A percentile compares a stretch with the other conserved stretches of the same genome.
phyloP scores from a whole-genome alignment of 2,113 vertebrate species.

The Hystrix cristata region DNA sequence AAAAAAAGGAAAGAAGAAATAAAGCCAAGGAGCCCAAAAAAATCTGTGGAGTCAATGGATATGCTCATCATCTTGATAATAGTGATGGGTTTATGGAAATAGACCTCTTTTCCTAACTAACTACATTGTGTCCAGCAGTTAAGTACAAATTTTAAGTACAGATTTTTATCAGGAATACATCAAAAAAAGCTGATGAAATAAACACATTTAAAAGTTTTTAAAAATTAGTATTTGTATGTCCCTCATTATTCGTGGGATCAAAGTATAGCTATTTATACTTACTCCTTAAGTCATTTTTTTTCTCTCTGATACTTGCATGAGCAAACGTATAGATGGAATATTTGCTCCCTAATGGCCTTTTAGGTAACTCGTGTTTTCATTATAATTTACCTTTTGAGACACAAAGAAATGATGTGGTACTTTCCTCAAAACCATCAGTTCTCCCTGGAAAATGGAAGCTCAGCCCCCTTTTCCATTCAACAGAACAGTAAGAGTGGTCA shows the following conservation, averaged over 20 bases:
- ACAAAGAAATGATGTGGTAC: neutral
- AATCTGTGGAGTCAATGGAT: neutral
- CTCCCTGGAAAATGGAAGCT: constrained; percentile 15
- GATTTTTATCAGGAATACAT: neutral
- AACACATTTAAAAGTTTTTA: neutral
- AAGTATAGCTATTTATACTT: neutral
- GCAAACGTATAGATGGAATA: neutral
- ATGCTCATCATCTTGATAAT: neutral
- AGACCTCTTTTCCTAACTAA: neutral
- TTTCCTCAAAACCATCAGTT: neutral
- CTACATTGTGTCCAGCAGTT: neutral
- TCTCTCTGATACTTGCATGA: neutral
- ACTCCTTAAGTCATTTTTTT: neutral
- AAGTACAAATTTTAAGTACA: neutral
- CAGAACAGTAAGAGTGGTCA: neutral
- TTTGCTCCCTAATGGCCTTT: neutral
- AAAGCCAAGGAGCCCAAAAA: neutral
- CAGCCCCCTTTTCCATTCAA: neutral
- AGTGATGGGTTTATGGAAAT: neutral
- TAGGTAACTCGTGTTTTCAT: neutral
- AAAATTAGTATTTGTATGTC: neutral
- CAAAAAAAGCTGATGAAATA: neutral
- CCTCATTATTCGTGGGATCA: neutral
- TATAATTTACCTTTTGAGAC: neutral
- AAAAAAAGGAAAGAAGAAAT: no score